Conservation (phyloP, 2,888 invertebrate genomes). For the Mallateleia sp. region DNA sequence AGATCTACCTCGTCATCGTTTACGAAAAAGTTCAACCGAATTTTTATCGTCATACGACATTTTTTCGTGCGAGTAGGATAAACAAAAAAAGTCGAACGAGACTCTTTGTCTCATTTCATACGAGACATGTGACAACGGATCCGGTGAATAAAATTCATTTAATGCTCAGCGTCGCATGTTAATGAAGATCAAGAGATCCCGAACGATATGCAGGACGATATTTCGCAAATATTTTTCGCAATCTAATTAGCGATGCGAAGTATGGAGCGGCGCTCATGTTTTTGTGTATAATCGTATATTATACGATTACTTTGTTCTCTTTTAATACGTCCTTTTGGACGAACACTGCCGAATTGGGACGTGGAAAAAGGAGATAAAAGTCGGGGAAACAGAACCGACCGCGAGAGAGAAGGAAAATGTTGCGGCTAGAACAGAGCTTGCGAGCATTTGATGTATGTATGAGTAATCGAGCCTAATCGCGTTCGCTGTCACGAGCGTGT, state of each 20-base stretch:
- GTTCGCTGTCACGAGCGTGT: conserved; percentile 61
- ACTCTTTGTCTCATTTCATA: conserved; percentile 74
- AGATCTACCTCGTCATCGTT: conserved; percentile 59
- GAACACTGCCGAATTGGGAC: conserved; percentile 32
- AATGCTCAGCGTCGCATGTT: conserved; percentile 76
- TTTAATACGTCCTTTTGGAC: conserved; percentile 50
- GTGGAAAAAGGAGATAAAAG: conserved; percentile 17
- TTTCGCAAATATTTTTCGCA: conserved; percentile 76
- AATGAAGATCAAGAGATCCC: conserved; percentile 79
- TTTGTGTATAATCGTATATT: conserved; percentile 77
- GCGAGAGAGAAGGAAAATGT: conserved; percentile 9
- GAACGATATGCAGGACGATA: conserved; percentile 76
- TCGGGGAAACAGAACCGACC: background rate
- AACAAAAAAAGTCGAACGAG: conserved; percentile 51
- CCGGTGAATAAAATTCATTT: conserved; percentile 77
- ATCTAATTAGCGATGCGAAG: conserved; percentile 77
- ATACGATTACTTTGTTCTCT: conserved; percentile 75
- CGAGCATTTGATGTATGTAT: conserved; percentile 41
- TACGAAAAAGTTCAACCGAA: conserved; percentile 52
- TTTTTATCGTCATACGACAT: conserved; percentile 59
- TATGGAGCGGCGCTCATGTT: conserved; percentile 73
- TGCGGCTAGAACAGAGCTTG: conserved; percentile 28
- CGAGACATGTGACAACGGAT: conserved; percentile 77
- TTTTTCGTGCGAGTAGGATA: conserved; percentile 21
- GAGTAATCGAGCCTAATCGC: conserved; percentile 70